Conservation (phyloP, 2,797 vertebrate genomes). For the Ctenosaura bakeri region DNA sequence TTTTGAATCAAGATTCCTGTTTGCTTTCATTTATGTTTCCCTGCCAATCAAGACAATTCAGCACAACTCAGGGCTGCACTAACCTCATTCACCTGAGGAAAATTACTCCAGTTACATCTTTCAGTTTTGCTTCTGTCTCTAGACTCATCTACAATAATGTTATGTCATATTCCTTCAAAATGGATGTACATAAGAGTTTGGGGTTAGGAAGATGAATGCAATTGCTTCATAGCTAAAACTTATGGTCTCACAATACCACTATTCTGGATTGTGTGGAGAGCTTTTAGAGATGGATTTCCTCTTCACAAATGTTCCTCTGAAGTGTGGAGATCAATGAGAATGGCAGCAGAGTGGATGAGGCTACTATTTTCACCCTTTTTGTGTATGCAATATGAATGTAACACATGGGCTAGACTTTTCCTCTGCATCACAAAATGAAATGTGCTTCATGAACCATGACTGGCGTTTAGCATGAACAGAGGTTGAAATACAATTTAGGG, state of each 20-base stretch:
- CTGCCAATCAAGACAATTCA: background rate
- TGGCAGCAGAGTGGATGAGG: background rate
- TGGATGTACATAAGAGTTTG: background rate
- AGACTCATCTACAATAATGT: background rate
- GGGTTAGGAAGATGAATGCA: background rate
- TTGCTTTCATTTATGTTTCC: background rate
- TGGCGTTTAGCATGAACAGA: background rate
- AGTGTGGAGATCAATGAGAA: background rate
- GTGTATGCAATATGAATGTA: background rate
- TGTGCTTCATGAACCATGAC: background rate
- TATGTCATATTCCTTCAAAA: conserved; percentile 1
- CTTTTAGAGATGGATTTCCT: background rate
- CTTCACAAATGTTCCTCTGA: background rate
- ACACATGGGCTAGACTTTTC: background rate
- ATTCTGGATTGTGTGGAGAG: no score
- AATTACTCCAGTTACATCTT: background rate
- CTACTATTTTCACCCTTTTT: background rate
- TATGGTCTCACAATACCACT: no score
- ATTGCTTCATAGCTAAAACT: no score
- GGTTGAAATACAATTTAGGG: background rate
- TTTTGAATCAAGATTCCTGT: background rate
- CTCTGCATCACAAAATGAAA: background rate
- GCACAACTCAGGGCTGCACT: background rate
- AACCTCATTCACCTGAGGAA: background rate
- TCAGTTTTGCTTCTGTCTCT: background rate